These are phyloP conservation scores for Brachyopa scutellaris DNA, from an alignment of 2,888 invertebrate genomes.

Conservation along the genomic window DNA sequence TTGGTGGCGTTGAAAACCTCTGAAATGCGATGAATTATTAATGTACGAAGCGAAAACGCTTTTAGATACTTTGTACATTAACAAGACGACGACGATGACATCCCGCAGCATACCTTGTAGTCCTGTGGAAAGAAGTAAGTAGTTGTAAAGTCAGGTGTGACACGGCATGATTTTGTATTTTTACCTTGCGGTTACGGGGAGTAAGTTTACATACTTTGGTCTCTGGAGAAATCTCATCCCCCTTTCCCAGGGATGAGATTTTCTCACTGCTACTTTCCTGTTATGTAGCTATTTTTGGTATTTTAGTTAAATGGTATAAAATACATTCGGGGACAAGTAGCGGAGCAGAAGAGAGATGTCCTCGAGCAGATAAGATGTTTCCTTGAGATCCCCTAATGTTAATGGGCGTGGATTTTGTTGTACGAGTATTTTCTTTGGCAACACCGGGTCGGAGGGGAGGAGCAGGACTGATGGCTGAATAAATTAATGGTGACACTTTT, in stretches of 20 bases:
- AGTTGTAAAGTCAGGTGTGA: slow-evolving; percentile 79
- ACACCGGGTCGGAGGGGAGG: not conserved
- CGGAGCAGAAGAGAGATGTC: not conserved
- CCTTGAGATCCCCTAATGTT: slow-evolving; percentile 35
- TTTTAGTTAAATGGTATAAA: slow-evolving; percentile 49
- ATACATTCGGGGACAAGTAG: slow-evolving; percentile 4
- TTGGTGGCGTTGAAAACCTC: slow-evolving; percentile 76
- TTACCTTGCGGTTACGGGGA: slow-evolving; percentile 8
- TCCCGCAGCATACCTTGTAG: slow-evolving; percentile 29
- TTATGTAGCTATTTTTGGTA: slow-evolving; percentile 52
- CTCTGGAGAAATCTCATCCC: slow-evolving; percentile 17
- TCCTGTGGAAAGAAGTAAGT: slow-evolving; percentile 77
- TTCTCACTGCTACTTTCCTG: slow-evolving; percentile 25
- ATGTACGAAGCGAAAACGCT: slow-evolving; percentile 74
- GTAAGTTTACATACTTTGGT: not conserved
- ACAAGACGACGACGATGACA: slow-evolving; percentile 36
- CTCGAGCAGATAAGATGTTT: slow-evolving; percentile 9
- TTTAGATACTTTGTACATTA: slow-evolving; percentile 45
- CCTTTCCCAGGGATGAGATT: slow-evolving; percentile 36
- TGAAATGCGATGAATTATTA: slow-evolving; percentile 79
- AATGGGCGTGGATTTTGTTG: slow-evolving; percentile 7
- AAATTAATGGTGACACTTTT: slow-evolving; percentile 46
- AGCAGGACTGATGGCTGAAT: slow-evolving; percentile 7
- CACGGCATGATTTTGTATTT: slow-evolving; percentile 72
- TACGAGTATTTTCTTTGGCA: slow-evolving; percentile 8